Evolutionary conservation across 2,797 vertebrate genomes (phyloP).

Genomic region (Melanotaenia parkinsoni): DNA sequence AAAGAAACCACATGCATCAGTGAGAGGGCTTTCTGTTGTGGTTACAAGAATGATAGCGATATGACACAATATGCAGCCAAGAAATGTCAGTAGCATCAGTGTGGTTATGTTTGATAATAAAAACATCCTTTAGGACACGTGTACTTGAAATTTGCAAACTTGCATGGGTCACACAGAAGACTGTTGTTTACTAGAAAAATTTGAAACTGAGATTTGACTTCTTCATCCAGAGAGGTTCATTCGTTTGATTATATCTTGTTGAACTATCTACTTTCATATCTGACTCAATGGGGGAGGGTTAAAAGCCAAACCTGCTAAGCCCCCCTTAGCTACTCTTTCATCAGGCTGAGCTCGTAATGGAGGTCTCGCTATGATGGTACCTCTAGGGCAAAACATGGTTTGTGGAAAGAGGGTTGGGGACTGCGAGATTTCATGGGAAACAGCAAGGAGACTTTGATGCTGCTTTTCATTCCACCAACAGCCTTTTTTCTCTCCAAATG

Average conservation of each 20-base stretch:
- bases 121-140: neutral
- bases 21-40: neutral
- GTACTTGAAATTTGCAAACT: neutral
- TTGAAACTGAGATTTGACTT: slow-evolving; percentile 9
- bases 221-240: slow-evolving; percentile 28
- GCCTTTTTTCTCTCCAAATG: slow-evolving; percentile 24
- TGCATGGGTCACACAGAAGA: neutral
- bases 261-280: slow-evolving; percentile 67
- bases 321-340: slow-evolving; percentile 76
- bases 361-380: slow-evolving; percentile 59
- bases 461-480: slow-evolving; percentile 54
- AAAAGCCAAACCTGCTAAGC: slow-evolving; percentile 62
- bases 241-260: slow-evolving; percentile 50
- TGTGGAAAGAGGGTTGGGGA: slow-evolving; percentile 51
- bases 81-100: slow-evolving; percentile 7
- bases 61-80: slow-evolving; percentile 7
- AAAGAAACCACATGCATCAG: slow-evolving; percentile 36
- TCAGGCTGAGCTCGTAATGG: slow-evolving; percentile 74
- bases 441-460: slow-evolving; percentile 41
- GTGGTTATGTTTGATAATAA: slow-evolving; percentile 19
- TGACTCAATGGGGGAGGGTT: slow-evolving; percentile 51
- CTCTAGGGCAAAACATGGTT: slow-evolving; percentile 57
- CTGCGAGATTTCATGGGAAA: slow-evolving; percentile 77
- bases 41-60: slow-evolving; percentile 13
- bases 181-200: neutral